phyloP scores from a whole-genome alignment of 2,797 vertebrate species.

The Scleropages formosus region DNA sequence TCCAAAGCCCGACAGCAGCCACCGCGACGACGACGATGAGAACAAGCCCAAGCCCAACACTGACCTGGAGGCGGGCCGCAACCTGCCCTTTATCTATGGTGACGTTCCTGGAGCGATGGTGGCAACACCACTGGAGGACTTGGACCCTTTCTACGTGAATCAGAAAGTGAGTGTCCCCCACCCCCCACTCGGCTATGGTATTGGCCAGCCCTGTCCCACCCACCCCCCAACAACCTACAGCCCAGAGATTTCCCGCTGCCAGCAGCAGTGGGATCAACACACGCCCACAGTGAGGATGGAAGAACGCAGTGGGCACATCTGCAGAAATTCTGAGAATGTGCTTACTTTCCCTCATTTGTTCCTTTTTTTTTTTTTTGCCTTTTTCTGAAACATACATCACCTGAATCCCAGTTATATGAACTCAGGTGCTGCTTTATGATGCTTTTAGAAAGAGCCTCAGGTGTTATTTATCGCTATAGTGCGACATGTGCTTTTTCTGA shows the following conservation, averaged over 20 bases:
- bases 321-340: background rate
- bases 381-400: background rate
- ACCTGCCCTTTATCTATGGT: slow-evolving; percentile 96
- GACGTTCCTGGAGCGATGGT: slow-evolving; percentile 86
- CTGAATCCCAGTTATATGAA: background rate
- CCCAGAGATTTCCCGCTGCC: background rate
- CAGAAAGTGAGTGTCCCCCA: slow-evolving; percentile 84
- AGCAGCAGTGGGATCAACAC: background rate
- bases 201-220: background rate
- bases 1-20: slow-evolving; percentile 92
- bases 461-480: slow-evolving; percentile 12
- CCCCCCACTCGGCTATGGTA: background rate
- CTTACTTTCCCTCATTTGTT: background rate
- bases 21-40: slow-evolving; percentile 94
- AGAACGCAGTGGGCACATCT: background rate
- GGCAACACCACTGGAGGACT: slow-evolving; percentile 93
- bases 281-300: background rate
- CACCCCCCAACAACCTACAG: background rate
- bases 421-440: background rate
- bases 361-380: background rate
- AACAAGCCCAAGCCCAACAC: slow-evolving; percentile 94
- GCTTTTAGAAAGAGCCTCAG: background rate
- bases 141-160: slow-evolving; percentile 95
- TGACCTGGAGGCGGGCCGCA: slow-evolving; percentile 94
- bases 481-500: slow-evolving; percentile 19